phyloP scores from a whole-genome alignment of 64 coral and sea anemone species.

The Platygyra sinensis region DNA sequence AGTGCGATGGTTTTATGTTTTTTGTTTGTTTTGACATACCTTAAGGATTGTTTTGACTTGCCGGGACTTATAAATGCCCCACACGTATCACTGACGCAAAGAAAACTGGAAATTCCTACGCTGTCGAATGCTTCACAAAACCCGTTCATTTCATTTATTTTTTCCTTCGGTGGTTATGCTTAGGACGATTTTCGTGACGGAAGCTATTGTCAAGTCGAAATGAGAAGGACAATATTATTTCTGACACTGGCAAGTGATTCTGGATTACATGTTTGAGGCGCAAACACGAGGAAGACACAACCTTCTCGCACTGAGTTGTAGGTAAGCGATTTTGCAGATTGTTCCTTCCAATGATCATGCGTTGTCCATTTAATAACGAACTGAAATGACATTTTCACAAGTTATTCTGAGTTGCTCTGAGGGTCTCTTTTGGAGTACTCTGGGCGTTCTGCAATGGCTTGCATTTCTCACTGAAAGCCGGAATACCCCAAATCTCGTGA shows the following conservation, averaged over 20 bases:
- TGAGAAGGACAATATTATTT: not conserved
- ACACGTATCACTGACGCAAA: not conserved
- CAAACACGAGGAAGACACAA: too few species aligned
- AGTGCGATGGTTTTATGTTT: conserved; percentile 4
- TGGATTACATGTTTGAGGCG: too few species aligned
- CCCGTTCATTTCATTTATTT: not conserved
- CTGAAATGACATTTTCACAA: not conserved
- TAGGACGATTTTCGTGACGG: not conserved
- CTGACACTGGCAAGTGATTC: too few species aligned
- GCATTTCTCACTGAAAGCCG: too few species aligned
- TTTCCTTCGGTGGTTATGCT: too few species aligned
- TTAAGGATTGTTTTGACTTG: conserved; percentile 25
- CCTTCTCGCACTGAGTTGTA: too few species aligned
- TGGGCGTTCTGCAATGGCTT: too few species aligned
- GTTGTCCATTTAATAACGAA: not conserved
- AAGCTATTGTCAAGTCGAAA: not conserved
- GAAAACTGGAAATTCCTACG: not conserved
- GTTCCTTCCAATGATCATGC: not conserved
- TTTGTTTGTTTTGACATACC: conserved; percentile 19
- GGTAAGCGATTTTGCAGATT: not conserved
- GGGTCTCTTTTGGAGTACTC: not conserved
- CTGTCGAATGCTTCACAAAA: not conserved
- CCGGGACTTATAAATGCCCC: not conserved
- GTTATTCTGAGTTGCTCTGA: not conserved
- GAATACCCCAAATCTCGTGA: too few species aligned